A percentile compares a stretch with the other conserved stretches of the same genome.
Conservation (phyloP, 2,113 vertebrate genomes). For the Odobenus rosmarus region DNA sequence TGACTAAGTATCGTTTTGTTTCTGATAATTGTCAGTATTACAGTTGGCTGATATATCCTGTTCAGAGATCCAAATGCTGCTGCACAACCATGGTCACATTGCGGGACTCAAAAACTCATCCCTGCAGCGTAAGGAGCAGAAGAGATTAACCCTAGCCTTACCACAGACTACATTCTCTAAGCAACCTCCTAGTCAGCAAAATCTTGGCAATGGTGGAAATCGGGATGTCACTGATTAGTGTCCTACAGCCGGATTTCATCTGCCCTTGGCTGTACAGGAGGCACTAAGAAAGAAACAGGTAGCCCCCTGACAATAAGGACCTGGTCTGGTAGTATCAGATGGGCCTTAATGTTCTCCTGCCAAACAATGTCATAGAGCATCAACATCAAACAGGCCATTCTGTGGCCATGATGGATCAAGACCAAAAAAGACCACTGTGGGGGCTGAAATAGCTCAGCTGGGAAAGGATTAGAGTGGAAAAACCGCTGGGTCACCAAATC, state of each 20-base stretch:
- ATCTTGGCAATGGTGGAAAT: background rate
- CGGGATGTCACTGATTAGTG: background rate
- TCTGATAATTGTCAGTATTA: slow-evolving; percentile 15
- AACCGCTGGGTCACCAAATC: background rate
- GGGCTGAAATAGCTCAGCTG: background rate
- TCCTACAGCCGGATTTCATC: background rate
- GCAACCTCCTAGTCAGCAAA: background rate
- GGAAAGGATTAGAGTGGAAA: background rate
- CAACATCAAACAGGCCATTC: background rate
- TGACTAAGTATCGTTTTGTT: slow-evolving; percentile 1
- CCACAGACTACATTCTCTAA: background rate
- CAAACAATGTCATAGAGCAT: slow-evolving; percentile 41
- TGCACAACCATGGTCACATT: background rate
- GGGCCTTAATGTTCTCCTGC: background rate
- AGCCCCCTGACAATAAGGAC: background rate
- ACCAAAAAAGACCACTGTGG: background rate
- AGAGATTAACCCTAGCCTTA: background rate
- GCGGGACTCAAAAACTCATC: background rate
- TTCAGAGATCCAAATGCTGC: slow-evolving; percentile 38
- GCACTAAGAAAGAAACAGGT: background rate
- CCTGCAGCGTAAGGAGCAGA: background rate
- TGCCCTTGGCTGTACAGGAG: background rate
- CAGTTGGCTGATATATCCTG: background rate
- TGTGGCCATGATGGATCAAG: background rate
- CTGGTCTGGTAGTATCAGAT: background rate